Percentiles rank a stretch among this genome's conserved stretches.
Conservation (phyloP, 2,888 invertebrate genomes). For the Tridacna crocea region DNA sequence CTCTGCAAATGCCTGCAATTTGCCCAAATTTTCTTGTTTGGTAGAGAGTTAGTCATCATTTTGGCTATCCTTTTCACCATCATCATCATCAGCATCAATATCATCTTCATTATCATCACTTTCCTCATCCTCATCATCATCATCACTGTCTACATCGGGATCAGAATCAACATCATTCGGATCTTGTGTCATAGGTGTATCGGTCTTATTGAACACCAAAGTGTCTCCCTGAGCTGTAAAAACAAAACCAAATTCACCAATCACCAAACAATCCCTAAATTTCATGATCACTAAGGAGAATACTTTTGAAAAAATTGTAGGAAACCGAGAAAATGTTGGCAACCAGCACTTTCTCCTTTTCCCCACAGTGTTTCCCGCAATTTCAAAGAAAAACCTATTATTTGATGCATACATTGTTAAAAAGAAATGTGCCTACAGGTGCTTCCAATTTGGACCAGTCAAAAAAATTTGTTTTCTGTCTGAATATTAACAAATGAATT, state of each 20-base stretch:
- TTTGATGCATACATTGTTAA: too few species aligned
- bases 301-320: background rate
- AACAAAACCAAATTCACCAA: background rate
- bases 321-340: background rate
- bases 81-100: background rate
- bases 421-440: too few species aligned
- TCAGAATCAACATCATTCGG: slow-evolving; percentile 40
- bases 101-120: background rate
- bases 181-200: slow-evolving; percentile 2
- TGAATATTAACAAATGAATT: too few species aligned
- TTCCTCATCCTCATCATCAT: slow-evolving; percentile 17
- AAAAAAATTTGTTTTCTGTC: too few species aligned
- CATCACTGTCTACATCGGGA: slow-evolving; percentile 31
- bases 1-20: too few species aligned
- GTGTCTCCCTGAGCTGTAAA: slow-evolving; percentile 32
- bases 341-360: background rate
- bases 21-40: too few species aligned
- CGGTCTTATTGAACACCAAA: slow-evolving; percentile 17
- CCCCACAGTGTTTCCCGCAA: background rate
- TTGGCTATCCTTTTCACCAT: background rate
- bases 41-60: too few species aligned
- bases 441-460: too few species aligned
- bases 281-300: background rate
- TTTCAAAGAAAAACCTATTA: too few species aligned
- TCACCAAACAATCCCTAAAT: too few species aligned